phyloP scores from a whole-genome alignment of 2,888 invertebrate species.

The Heliconius ethilla region DNA sequence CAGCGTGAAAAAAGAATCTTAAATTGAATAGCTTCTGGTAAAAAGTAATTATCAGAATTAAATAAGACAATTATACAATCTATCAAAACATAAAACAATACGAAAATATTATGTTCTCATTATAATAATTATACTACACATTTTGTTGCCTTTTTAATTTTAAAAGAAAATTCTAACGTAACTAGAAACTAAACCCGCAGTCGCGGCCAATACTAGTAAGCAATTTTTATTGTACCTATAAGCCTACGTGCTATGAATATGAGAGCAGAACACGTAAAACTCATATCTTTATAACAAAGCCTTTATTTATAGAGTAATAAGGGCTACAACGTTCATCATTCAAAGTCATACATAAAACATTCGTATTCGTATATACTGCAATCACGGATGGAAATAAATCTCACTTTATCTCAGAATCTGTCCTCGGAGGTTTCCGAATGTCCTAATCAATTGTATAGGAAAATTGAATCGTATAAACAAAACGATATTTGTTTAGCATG shows the following conservation, averaged over 20 bases:
- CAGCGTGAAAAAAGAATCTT: not conserved
- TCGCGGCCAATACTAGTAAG: constrained; percentile 25
- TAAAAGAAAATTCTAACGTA: not conserved
- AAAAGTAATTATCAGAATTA: too few species aligned
- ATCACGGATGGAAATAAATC: constrained; percentile 39
- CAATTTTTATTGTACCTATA: constrained; percentile 32
- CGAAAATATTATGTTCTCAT: not conserved
- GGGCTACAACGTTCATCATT: constrained; percentile 18
- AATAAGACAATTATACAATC: not conserved
- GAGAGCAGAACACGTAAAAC: constrained; percentile 25
- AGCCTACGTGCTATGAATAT: constrained; percentile 37
- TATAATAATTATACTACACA: not conserved
- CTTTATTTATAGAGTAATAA: constrained; percentile 33
- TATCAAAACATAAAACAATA: not conserved
- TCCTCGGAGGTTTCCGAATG: constrained; percentile 35
- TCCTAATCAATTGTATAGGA: constrained; percentile 40
- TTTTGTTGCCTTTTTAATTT: not conserved
- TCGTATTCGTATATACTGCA: constrained; percentile 19
- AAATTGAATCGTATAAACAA: constrained; percentile 30
- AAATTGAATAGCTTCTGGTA: not conserved
- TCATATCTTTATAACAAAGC: constrained; percentile 28
- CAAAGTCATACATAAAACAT: constrained; percentile 31
- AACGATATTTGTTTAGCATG: not conserved
- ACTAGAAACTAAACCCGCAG: constrained; percentile 25
- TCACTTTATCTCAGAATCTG: constrained; percentile 40